Base-by-base conservation (phyloP, 2,888 invertebrate genomes). In the Drosophila niveifrons region DNA sequence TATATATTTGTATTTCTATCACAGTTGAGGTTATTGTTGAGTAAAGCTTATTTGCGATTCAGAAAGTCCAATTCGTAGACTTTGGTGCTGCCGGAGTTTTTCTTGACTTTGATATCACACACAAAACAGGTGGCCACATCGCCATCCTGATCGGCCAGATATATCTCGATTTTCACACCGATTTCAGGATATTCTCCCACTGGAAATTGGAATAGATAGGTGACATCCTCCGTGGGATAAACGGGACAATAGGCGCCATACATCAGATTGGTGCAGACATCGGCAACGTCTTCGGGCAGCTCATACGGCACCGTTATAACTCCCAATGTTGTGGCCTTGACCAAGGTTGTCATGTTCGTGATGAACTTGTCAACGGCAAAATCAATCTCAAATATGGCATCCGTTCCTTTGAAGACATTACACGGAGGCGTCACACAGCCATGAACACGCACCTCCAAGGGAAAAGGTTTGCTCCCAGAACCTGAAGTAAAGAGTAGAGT, bases 181-280 rank as follows among this genome's bases (percentile, higher is more conserved):
- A 92, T 88, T 66, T 92, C 91, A 0, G 92, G 92, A 75, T 92
- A 92, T 7, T 79, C 81, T 1, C 80, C 87, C 56, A 92, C 84
- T 17, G 91, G 91, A 50, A 93, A 90, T 0, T 48, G 4, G 18
- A 93, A 91, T 6, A 82, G 59, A 68, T 92, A 93, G 2, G 90
- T 90, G 0, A 88, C 91, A 78, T 91, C 90, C 65, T 93, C 92
- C 0, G 87, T 90, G 6, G 80, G 74, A 41, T 91, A 91, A 0
- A 93, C 74, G 0, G 93, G 93, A 65, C 93, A 93, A 17, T 79
- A 80, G 57, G 91, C 92, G 9, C 80, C 91, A 50, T 86, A 78
- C 73, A 87, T 66, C 0, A 92, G 84, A 66, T 91, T 89, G 0
- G 87, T 61, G 34, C 93, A 93, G 2, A 91, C 92, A 43, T 90